Conservation (phyloP, 2,888 invertebrate species). For the Drosophila mayaguana region DNA sequence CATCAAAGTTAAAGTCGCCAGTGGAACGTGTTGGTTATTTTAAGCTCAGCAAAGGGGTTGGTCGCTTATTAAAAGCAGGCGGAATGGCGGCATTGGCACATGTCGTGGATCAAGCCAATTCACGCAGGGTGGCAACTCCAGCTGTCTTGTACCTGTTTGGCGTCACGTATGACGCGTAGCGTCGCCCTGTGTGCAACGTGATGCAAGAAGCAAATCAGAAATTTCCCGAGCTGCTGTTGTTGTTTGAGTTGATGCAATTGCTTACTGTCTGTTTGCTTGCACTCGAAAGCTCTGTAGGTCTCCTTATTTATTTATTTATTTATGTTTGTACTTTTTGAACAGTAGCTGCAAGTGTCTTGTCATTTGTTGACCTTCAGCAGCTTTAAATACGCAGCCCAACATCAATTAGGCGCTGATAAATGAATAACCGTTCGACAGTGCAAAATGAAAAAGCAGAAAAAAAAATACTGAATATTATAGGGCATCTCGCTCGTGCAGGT, state of each 20-base stretch:
- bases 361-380: conserved; percentile 67
- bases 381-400: conserved; percentile 46
- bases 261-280: not conserved
- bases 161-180: conserved; percentile 11
- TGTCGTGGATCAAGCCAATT: conserved; percentile 3
- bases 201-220: conserved; percentile 37
- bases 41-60: conserved; percentile 39
- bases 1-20: conserved; percentile 57
- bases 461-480: conserved; percentile 23
- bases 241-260: conserved; percentile 13
- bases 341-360: conserved; percentile 49
- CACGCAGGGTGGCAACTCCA: conserved; percentile 12
- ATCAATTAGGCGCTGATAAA: conserved; percentile 61
- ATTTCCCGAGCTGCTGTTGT: conserved; percentile 10
- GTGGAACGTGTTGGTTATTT: conserved; percentile 34
- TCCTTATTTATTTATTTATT: conserved; percentile 4
- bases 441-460: conserved; percentile 31
- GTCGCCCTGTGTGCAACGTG: conserved; percentile 18
- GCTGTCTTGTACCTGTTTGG: conserved; percentile 26
- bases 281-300: conserved; percentile 23
- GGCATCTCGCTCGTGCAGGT: conserved; percentile 39
- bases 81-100: conserved; percentile 25
- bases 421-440: conserved; percentile 44
- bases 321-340: conserved; percentile 16
- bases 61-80: not conserved